These are phyloP conservation scores for Armadillidium nasatum DNA, from an alignment of 1,140 invertebrate genomes.

Conservation along the genomic window DNA sequence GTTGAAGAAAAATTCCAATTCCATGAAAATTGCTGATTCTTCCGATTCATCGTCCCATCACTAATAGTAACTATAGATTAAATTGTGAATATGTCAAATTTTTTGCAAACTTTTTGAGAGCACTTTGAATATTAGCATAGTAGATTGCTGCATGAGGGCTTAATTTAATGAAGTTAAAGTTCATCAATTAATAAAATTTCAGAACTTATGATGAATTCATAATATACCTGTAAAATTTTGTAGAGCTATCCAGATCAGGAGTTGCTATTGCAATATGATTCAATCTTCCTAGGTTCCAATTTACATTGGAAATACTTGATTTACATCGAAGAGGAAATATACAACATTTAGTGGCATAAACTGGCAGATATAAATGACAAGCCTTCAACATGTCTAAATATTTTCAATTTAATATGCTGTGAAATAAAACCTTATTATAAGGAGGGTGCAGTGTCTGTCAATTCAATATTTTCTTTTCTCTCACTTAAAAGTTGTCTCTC, in stretches of 20 bases:
- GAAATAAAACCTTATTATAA: not conserved
- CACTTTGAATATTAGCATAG: no score
- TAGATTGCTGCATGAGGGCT: no score
- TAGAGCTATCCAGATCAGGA: not conserved
- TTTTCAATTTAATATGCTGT: not conserved
- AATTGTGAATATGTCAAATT: no score
- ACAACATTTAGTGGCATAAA: not conserved
- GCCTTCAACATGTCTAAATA: not conserved
- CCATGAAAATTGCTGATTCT: no score
- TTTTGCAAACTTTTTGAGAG: no score
- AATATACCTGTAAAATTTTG: constrained; percentile 21
- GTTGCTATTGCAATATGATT: constrained; percentile 25
- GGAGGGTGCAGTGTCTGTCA: not conserved
- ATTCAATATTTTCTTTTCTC: not conserved
- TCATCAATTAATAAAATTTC: no score
- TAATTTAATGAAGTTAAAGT: no score
- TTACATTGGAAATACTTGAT: not conserved
- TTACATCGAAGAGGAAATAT: not conserved
- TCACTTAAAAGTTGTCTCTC: not conserved
- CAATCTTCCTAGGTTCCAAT: not conserved
- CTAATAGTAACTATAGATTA: no score
- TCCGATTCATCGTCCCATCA: no score
- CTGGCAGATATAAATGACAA: not conserved
- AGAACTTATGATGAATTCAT: no score
- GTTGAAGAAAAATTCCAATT: no score